These are phyloP conservation scores for Chiloscyllium plagiosum DNA, from an alignment of 2,113 vertebrate species.

Conservation along the genomic window DNA sequence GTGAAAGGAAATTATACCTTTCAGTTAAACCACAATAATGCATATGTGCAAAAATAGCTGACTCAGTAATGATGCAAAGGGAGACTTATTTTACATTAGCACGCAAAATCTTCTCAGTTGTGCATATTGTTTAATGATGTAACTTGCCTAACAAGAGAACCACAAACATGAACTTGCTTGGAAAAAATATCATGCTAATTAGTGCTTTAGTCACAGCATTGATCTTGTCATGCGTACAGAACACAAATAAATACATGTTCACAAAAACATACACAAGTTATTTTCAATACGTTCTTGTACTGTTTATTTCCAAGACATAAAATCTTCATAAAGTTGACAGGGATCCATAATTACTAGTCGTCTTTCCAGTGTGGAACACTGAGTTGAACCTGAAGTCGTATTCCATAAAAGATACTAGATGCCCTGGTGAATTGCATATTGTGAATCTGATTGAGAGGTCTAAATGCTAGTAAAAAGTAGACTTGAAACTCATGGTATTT, in stretches of 20 bases:
- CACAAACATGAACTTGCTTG: neutral
- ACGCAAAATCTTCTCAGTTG: neutral
- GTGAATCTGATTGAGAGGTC: neutral
- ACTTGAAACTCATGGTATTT: neutral
- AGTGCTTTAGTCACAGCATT: neutral
- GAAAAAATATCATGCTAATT: neutral
- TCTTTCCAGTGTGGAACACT: neutral
- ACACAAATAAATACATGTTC: neutral
- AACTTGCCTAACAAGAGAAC: neutral
- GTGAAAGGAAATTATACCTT: slow-evolving; percentile 23
- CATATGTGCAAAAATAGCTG: neutral
- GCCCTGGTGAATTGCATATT: neutral
- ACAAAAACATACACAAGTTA: neutral
- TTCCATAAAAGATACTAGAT: neutral
- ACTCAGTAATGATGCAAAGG: neutral
- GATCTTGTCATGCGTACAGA: neutral
- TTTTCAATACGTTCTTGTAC: neutral
- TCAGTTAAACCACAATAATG: slow-evolving; percentile 36
- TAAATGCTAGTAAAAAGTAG: neutral
- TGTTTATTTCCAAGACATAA: neutral
- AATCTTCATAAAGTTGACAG: neutral
- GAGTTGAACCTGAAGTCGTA: neutral
- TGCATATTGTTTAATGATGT: neutral
- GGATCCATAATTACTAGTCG: neutral
- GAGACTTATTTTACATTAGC: neutral